These are phyloP conservation scores for Todus mexicanus DNA, from an alignment of 2,797 vertebrate species.

Conservation along the genomic window DNA sequence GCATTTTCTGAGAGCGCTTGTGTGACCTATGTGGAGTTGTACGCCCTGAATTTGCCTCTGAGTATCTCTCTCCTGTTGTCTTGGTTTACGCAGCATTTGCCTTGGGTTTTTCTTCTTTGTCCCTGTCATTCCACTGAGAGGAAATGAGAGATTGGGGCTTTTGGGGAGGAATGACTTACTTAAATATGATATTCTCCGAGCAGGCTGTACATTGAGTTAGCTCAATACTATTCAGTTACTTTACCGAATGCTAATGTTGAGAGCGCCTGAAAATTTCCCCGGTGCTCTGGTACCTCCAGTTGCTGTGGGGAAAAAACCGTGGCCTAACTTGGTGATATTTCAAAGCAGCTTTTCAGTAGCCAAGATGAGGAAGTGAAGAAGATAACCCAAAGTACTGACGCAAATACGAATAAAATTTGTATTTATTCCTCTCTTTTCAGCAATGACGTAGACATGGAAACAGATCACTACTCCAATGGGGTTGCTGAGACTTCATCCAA, in stretches of 20 bases:
- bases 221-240: no score
- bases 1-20: not conserved
- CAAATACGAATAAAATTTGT: constrained; percentile 11
- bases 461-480: constrained; percentile 97
- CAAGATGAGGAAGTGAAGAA: not conserved
- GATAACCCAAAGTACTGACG: not conserved
- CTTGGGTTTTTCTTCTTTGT: not conserved
- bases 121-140: not conserved
- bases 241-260: not conserved
- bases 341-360: not conserved
- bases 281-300: not conserved
- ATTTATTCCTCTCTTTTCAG: constrained; percentile 69
- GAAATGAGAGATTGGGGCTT: not conserved
- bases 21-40: not conserved
- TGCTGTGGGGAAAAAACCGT: not conserved
- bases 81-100: not conserved
- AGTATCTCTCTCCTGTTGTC: not conserved
- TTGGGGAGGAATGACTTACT: not conserved
- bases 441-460: constrained; percentile 97
- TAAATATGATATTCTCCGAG: not conserved
- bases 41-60: not conserved
- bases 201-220: not conserved
- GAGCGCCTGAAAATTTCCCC: not conserved
- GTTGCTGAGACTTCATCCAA: constrained; percentile 95
- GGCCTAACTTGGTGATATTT: not conserved